A percentile compares a stretch with the other conserved stretches of the same genome.
Evolutionary conservation across 1,140 invertebrate genomes (phyloP).

Genomic region (Heliothis subflexa): DNA sequence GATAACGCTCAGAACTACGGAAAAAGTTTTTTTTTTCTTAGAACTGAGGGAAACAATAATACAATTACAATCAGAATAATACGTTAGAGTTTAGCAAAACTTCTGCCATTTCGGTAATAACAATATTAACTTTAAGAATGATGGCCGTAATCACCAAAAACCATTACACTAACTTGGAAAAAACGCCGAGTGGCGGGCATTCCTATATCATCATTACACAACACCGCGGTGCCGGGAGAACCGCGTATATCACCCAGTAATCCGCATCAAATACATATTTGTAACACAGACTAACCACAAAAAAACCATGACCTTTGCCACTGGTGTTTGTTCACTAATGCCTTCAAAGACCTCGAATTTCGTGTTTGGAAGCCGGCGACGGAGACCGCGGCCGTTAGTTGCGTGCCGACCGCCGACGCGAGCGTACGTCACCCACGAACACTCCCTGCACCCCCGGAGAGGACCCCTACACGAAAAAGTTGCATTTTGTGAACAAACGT

Average conservation of each 20-base stretch:
- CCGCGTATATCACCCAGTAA: constrained; percentile 31
- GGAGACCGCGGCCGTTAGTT: constrained; percentile 67
- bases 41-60: constrained; percentile 13
- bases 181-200: neutral
- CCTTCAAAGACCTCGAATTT: constrained; percentile 72
- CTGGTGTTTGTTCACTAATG: constrained; percentile 64
- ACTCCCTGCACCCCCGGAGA: constrained; percentile 32
- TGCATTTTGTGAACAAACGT: constrained; percentile 53
- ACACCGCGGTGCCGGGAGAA: constrained; percentile 9
- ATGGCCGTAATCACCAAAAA: constrained; percentile 3
- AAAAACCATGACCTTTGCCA: constrained; percentile 77
- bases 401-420: constrained; percentile 66
- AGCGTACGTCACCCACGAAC: constrained; percentile 58
- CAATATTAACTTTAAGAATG: constrained; percentile 35
- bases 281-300: constrained; percentile 52
- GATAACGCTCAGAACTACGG: neutral
- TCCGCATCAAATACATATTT: constrained; percentile 51
- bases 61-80: neutral
- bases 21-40: neutral
- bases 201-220: constrained; percentile 33
- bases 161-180: constrained; percentile 2
- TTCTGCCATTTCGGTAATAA: constrained; percentile 19
- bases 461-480: constrained; percentile 58
- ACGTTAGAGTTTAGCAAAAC: neutral
- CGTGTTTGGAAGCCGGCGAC: constrained; percentile 65